These are phyloP conservation scores for Silvanus unidentatus DNA, from an alignment of 2,888 invertebrate genomes.

Conservation along the genomic window DNA sequence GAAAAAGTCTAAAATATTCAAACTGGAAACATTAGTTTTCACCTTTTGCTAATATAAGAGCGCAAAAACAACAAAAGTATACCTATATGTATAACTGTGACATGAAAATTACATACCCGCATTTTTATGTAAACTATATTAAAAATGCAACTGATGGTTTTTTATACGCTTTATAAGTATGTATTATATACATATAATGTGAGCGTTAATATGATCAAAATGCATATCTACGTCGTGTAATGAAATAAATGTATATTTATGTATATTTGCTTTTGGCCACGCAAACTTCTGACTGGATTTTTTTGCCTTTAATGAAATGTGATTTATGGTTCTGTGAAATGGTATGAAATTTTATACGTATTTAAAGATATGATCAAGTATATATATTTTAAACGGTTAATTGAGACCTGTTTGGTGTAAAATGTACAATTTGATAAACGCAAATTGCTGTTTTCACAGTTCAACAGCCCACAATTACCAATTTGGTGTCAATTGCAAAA, in stretches of 20 bases:
- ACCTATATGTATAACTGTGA: not conserved
- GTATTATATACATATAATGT: not conserved
- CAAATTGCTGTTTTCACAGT: no score
- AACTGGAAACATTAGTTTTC: slow-evolving; percentile 1
- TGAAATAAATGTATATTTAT: slow-evolving; percentile 30
- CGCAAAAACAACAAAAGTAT: no score
- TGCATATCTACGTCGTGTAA: slow-evolving; percentile 23
- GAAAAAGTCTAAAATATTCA: not conserved
- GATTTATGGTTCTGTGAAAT: slow-evolving; percentile 16
- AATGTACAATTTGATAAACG: no score
- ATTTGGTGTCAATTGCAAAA: no score
- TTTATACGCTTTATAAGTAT: not conserved
- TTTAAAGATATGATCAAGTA: no score
- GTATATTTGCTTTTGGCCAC: slow-evolving; percentile 24
- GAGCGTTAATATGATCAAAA: slow-evolving; percentile 14
- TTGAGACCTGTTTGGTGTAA: no score
- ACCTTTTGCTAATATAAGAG: not conserved
- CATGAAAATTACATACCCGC: not conserved
- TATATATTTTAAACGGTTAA: no score
- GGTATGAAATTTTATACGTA: not conserved
- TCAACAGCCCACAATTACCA: no score
- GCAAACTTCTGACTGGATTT: slow-evolving; percentile 19
- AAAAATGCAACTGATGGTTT: not conserved
- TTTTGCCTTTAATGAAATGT: slow-evolving; percentile 15
- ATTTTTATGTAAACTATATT: no score